Percentiles rank a stretch among this genome's conserved stretches.
These are phyloP conservation scores for Poeciliopsis infans DNA, from an alignment of 2,797 vertebrate species.

Conservation along the genomic window DNA sequence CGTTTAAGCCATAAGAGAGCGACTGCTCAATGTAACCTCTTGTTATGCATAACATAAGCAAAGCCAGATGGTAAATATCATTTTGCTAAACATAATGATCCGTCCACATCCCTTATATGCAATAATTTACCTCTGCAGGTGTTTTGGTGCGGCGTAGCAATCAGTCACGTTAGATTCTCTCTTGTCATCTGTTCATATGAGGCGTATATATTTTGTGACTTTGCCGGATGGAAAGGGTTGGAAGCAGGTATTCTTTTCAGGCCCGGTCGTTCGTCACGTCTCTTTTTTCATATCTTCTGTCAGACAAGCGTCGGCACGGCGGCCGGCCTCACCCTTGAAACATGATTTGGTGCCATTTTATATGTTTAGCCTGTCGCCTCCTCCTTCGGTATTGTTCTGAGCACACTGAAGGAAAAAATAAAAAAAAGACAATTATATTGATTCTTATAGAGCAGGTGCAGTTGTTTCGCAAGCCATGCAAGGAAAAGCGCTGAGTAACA, in stretches of 20 bases:
- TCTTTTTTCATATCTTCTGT: conserved; percentile 27
- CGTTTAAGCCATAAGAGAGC: neutral
- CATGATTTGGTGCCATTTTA: conserved; percentile 1
- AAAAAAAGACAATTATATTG: conserved; percentile 4
- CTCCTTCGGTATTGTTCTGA: conserved; percentile 11
- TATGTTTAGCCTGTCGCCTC: conserved; percentile 10
- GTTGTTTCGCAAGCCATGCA: conserved; percentile 7
- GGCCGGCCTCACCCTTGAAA: conserved; percentile 36
- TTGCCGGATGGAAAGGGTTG: conserved; percentile 35
- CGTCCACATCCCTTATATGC: too few relatives aligned
- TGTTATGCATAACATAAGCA: neutral
- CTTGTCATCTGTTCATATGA: neutral
- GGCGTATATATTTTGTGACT: conserved; percentile 8
- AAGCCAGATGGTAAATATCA: neutral
- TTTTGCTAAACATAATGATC: neutral
- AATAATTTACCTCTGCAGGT: neutral
- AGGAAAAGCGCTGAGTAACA: conserved; percentile 1
- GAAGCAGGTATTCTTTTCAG: conserved; percentile 14
- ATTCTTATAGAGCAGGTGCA: neutral
- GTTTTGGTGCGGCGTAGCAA: neutral
- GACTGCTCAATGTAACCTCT: neutral
- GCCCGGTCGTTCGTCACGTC: conserved; percentile 41
- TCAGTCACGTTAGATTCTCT: neutral
- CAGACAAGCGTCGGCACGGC: conserved; percentile 29
- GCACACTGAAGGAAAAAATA: neutral